phyloP scores from a whole-genome alignment of 2,113 vertebrate species.

The Choloepus hoffmanni region DNA sequence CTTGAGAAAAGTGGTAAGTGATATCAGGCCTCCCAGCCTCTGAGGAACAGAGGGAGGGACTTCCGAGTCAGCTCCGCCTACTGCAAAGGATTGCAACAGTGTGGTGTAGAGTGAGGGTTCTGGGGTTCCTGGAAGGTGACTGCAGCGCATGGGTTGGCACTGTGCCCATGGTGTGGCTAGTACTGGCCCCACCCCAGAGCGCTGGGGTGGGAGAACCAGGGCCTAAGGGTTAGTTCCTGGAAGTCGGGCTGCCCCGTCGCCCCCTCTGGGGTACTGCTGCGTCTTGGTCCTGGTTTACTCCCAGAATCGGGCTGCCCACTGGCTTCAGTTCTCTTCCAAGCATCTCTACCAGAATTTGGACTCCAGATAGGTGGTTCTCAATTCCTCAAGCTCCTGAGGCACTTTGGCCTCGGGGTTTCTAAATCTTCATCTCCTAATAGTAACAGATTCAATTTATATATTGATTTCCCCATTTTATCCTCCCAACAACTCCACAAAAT shows the following conservation, averaged over 20 bases:
- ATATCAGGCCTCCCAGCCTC: neutral
- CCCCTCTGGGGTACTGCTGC: too few species aligned
- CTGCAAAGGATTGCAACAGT: constrained; percentile 59
- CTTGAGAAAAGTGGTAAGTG: neutral
- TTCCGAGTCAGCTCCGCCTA: constrained; percentile 36
- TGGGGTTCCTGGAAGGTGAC: constrained; percentile 79
- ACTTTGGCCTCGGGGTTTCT: neutral
- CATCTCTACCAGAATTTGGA: neutral
- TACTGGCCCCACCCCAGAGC: neutral
- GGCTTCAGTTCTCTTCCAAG: neutral
- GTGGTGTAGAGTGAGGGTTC: neutral
- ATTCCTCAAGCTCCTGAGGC: neutral
- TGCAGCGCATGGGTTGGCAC: constrained; percentile 49
- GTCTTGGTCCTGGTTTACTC: neutral
- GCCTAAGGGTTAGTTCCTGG: constrained; percentile 55
- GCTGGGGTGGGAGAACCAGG: constrained; percentile 8
- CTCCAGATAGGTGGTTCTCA: neutral
- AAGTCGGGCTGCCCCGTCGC: neutral
- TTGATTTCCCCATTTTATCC: neutral
- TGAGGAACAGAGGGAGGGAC: constrained; percentile 20
- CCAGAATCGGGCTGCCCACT: neutral
- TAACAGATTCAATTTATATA: neutral
- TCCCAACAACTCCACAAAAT: neutral
- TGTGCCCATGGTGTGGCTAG: constrained; percentile 56
- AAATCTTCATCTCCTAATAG: neutral